phyloP scores from a whole-genome alignment of 2,797 vertebrate species.

The Mus caroli region DNA sequence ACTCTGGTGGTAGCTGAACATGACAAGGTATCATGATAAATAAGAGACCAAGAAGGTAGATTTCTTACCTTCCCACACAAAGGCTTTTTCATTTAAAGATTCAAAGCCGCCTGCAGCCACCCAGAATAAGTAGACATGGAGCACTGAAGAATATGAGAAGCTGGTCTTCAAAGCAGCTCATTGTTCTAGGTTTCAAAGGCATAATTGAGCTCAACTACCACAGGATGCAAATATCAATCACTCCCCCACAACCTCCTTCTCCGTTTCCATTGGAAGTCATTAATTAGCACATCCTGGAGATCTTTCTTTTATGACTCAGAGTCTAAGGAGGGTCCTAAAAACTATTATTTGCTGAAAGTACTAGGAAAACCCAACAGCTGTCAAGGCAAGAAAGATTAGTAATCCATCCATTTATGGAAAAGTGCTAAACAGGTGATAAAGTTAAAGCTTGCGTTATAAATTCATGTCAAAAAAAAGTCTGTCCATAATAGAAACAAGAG shows the following conservation, averaged over 20 bases:
- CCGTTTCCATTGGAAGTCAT: conserved; percentile 82
- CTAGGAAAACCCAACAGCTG: conserved; percentile 72
- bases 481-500: conserved; percentile 2
- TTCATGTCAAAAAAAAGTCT: conserved; percentile 36
- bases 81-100: conserved; percentile 29
- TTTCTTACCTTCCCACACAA: conserved; percentile 58
- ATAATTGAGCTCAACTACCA: conserved; percentile 84
- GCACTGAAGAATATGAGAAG: conserved; percentile 73
- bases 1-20: background rate
- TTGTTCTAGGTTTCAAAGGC: conserved; percentile 82
- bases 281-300: conserved; percentile 85
- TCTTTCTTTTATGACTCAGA: conserved; percentile 85
- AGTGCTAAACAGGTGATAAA: conserved; percentile 41
- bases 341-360: conserved; percentile 79
- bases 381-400: conserved; percentile 70
- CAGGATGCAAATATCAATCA: conserved; percentile 85
- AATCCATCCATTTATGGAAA: conserved; percentile 70
- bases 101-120: conserved; percentile 78
- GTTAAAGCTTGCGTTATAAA: conserved; percentile 30
- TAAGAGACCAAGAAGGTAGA: conserved; percentile 45
- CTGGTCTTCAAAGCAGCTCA: conserved; percentile 79
- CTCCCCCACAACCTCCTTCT: conserved; percentile 79
- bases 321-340: conserved; percentile 77
- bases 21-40: conserved; percentile 65
- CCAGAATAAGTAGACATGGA: conserved; percentile 81